These are phyloP conservation scores for Epizoanthus scotinus DNA, from an alignment of 92 coral and sea anemone genomes.

Conservation along the genomic window DNA sequence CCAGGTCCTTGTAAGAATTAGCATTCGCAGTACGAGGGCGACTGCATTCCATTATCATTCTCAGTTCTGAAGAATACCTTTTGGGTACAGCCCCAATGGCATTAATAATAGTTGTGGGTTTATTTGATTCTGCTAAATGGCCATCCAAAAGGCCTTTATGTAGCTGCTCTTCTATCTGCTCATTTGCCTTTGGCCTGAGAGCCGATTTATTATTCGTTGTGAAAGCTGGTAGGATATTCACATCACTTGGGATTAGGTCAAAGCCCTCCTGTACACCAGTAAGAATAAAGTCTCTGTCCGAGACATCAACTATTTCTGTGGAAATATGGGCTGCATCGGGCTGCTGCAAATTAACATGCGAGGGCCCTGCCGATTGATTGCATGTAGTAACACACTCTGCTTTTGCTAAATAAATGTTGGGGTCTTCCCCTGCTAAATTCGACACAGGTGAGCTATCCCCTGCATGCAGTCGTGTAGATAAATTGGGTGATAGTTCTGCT, in stretches of 20 bases:
- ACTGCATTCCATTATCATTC: slow-evolving; percentile 44
- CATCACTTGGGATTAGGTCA: background rate
- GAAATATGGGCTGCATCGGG: slow-evolving; percentile 39
- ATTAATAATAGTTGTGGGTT: slow-evolving; percentile 7
- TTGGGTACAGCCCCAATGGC: slow-evolving; percentile 45
- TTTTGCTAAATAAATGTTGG: slow-evolving; percentile 8
- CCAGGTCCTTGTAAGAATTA: slow-evolving; percentile 44
- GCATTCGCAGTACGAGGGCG: slow-evolving; percentile 17
- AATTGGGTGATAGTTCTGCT: slow-evolving; percentile 44
- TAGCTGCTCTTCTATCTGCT: slow-evolving; percentile 8
- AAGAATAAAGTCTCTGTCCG: slow-evolving; percentile 29
- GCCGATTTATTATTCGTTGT: slow-evolving; percentile 30
- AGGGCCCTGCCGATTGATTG: slow-evolving; percentile 28
- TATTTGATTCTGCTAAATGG: background rate
- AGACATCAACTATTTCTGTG: slow-evolving; percentile 15
- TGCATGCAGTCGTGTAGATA: background rate
- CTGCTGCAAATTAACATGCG: slow-evolving; percentile 23
- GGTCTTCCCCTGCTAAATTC: slow-evolving; percentile 11
- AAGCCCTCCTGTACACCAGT: slow-evolving; percentile 1
- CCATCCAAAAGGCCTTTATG: background rate
- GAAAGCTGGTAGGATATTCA: slow-evolving; percentile 5
- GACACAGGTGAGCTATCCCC: slow-evolving; percentile 33
- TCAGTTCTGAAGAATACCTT: slow-evolving; percentile 35
- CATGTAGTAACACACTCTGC: slow-evolving; percentile 38
- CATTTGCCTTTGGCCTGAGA: slow-evolving; percentile 9